A percentile compares a stretch with the other conserved stretches of the same genome.
These are phyloP conservation scores for Agrochola litura DNA, from an alignment of 2,888 invertebrate species.

Conservation along the genomic window DNA sequence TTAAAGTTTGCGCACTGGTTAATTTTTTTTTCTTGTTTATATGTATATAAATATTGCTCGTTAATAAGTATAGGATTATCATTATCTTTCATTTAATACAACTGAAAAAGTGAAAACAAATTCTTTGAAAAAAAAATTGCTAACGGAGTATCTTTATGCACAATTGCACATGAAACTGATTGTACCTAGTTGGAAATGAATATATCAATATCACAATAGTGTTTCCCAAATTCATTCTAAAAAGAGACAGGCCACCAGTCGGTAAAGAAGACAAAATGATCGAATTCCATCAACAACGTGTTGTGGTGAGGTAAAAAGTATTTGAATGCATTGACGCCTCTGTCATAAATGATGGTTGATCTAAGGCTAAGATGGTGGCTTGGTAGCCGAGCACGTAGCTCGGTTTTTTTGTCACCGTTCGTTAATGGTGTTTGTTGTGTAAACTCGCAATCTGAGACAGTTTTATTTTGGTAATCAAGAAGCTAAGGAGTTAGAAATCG, in stretches of 20 bases:
- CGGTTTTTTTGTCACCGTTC: conserved; percentile 70
- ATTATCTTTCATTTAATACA: not conserved
- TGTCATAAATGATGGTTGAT: conserved; percentile 53
- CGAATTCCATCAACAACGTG: not conserved
- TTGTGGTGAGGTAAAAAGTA: conserved; percentile 21
- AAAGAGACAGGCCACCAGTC: not conserved
- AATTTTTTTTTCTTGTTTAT: too few relatives aligned
- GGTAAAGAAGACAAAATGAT: not conserved
- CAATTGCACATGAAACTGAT: not conserved
- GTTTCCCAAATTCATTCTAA: not conserved
- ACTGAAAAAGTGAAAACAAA: not conserved
- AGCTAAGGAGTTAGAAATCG: conserved; percentile 41
- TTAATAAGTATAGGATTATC: too few relatives aligned
- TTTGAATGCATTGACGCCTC: conserved; percentile 60
- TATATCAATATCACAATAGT: not conserved
- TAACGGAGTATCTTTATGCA: too few relatives aligned
- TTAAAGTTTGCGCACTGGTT: too few relatives aligned
- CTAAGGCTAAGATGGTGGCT: conserved; percentile 63
- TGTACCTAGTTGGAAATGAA: not conserved
- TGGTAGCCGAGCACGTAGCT: conserved; percentile 68
- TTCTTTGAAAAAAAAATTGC: not conserved
- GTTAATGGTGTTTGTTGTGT: conserved; percentile 76
- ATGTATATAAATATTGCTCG: too few relatives aligned
- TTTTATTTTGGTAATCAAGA: conserved; percentile 68
- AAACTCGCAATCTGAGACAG: conserved; percentile 74